phyloP scores from a whole-genome alignment of 92 coral and sea anemone species.

The Parazoanthus swiftii region DNA sequence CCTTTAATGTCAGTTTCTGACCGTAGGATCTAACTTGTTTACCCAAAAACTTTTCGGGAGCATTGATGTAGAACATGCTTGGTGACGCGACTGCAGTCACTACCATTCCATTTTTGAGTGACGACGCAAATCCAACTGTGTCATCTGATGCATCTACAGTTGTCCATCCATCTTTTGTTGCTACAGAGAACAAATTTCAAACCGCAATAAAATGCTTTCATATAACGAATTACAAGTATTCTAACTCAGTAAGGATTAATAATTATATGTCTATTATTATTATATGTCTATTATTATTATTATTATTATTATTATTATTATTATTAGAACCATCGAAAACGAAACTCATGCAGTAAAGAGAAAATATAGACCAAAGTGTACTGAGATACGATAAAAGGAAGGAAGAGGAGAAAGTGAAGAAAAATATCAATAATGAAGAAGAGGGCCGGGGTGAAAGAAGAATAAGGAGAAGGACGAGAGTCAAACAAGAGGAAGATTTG shows the following conservation, averaged over 20 bases:
- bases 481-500: not conserved
- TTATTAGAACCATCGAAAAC: not conserved
- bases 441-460: too few species aligned
- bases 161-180: slow-evolving; percentile 57
- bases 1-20: slow-evolving; percentile 64
- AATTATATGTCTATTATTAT: too few species aligned
- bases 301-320: too few species aligned
- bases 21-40: slow-evolving; percentile 70
- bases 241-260: too few species aligned
- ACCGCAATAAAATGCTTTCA: too few species aligned
- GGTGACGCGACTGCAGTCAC: slow-evolving; percentile 51
- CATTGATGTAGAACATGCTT: slow-evolving; percentile 53
- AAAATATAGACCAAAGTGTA: too few species aligned
- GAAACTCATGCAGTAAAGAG: not conserved
- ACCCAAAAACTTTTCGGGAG: slow-evolving; percentile 74
- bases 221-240: too few species aligned
- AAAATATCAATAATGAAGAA: not conserved
- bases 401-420: not conserved
- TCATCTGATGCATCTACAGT: slow-evolving; percentile 51
- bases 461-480: not conserved
- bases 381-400: not conserved
- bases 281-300: too few species aligned
- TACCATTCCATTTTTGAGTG: slow-evolving; percentile 50
- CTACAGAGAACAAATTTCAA: not conserved
- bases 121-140: slow-evolving; percentile 38